phyloP scores from a whole-genome alignment of 2,888 invertebrate genomes.

The Abrostola triplasia region DNA sequence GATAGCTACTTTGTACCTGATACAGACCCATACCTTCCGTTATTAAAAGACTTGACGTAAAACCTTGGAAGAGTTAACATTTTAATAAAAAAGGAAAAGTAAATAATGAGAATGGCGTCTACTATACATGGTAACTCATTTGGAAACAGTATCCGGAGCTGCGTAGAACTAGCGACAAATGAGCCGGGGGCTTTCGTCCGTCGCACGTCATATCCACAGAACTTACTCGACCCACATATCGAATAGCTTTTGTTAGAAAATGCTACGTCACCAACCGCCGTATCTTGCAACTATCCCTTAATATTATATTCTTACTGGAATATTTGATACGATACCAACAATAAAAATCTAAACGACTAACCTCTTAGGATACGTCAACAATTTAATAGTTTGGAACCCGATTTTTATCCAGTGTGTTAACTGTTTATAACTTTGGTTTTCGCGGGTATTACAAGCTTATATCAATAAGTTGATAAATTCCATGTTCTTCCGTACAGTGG shows the following conservation, averaged over 20 bases:
- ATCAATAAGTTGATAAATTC: too few species aligned
- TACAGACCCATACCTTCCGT: too few species aligned
- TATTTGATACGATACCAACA: slow-evolving; percentile 33
- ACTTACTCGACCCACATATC: slow-evolving; percentile 65
- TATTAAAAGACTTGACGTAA: too few species aligned
- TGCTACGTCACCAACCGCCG: slow-evolving; percentile 55
- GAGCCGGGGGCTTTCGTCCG: slow-evolving; percentile 54
- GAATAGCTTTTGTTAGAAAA: slow-evolving; percentile 57
- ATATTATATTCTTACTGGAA: slow-evolving; percentile 17
- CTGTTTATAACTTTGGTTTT: too few species aligned
- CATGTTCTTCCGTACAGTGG: too few species aligned
- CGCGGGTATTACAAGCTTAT: too few species aligned
- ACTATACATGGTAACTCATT: slow-evolving; percentile 54
- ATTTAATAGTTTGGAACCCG: too few species aligned
- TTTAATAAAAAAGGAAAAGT: slow-evolving; percentile 31
- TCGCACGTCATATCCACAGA: slow-evolving; percentile 63
- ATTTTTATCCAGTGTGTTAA: too few species aligned
- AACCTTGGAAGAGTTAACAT: too few species aligned
- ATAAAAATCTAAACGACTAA: slow-evolving; percentile 13
- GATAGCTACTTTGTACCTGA: too few species aligned
- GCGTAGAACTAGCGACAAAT: slow-evolving; percentile 69
- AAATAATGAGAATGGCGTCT: slow-evolving; percentile 56
- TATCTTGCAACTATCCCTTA: slow-evolving; percentile 22
- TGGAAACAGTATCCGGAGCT: slow-evolving; percentile 57
- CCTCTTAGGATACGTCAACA: too few species aligned